Conservation (phyloP, 2,113 vertebrate genomes). For the Ammodytes marinus region DNA sequence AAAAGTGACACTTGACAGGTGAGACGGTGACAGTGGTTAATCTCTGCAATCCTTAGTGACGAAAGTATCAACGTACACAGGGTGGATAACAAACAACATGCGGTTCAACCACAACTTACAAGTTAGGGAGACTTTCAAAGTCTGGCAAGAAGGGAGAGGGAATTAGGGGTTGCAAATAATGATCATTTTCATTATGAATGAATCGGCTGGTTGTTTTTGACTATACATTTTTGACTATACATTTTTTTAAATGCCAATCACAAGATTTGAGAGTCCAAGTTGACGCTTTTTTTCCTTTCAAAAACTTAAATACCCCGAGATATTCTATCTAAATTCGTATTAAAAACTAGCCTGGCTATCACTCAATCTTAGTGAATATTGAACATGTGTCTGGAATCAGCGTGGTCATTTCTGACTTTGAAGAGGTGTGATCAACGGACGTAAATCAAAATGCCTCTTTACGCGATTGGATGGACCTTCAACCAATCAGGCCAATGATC, state of each 20-base stretch:
- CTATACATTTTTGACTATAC: background rate
- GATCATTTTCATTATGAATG: background rate
- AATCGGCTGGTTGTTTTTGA: background rate
- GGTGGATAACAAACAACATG: background rate
- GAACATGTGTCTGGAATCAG: no score
- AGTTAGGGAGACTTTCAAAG: background rate
- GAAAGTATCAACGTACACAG: background rate
- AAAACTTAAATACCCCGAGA: background rate
- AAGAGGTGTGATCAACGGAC: no score
- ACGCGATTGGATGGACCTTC: no score
- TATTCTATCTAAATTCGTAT: background rate
- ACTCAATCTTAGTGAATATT: no score
- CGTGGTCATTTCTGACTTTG: no score
- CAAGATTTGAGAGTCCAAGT: background rate
- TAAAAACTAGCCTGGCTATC: background rate
- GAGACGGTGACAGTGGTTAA: background rate
- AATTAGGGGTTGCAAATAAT: background rate
- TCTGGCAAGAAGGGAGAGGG: background rate
- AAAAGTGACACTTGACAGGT: slow-evolving; percentile 1
- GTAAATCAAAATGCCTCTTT: no score
- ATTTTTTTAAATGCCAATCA: background rate
- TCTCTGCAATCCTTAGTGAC: background rate
- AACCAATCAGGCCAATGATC: no score
- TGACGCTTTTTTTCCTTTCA: background rate
- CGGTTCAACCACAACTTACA: slow-evolving; percentile 3